These are phyloP conservation scores for Centropus bengalensis DNA, from an alignment of 2,113 vertebrate genomes.

Conservation along the genomic window DNA sequence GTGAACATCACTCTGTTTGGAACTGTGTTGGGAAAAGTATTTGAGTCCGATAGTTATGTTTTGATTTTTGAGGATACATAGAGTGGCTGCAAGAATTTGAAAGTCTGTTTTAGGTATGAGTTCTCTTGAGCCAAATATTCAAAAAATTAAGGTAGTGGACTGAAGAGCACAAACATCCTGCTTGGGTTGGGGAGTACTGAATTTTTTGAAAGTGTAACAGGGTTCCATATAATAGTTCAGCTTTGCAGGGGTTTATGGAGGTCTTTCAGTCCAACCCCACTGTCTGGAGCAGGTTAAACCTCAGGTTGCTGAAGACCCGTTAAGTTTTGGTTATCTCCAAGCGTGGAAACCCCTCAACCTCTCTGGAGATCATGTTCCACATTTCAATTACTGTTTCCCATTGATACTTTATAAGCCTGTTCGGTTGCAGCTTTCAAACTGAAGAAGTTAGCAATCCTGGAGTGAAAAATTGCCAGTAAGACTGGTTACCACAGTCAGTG, in stretches of 20 bases:
- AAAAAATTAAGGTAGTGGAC: not conserved
- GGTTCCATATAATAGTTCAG: not conserved
- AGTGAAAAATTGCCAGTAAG: not conserved
- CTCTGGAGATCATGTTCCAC: not conserved
- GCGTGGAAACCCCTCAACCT: not conserved
- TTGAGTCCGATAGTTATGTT: not conserved
- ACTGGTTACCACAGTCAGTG: not conserved
- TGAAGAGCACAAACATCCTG: not conserved
- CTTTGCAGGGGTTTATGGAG: not conserved
- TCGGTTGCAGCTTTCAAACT: not conserved
- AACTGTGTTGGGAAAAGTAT: not conserved
- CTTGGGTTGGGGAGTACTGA: not conserved
- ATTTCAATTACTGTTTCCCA: accelerated
- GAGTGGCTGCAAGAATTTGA: not conserved
- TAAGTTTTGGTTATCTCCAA: not conserved
- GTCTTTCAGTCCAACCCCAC: no score
- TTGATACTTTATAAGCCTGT: not conserved
- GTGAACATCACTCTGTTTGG: not conserved
- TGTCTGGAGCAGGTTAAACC: not conserved
- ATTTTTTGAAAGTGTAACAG: not conserved
- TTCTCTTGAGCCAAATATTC: not conserved
- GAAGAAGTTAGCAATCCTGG: not conserved
- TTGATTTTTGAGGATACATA: not conserved
- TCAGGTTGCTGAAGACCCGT: not conserved
- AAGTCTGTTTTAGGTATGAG: not conserved